A percentile compares a stretch with the other conserved stretches of the same genome.
Conservation (phyloP, 2,797 vertebrate genomes). For the Sphenopsis melanotis region DNA sequence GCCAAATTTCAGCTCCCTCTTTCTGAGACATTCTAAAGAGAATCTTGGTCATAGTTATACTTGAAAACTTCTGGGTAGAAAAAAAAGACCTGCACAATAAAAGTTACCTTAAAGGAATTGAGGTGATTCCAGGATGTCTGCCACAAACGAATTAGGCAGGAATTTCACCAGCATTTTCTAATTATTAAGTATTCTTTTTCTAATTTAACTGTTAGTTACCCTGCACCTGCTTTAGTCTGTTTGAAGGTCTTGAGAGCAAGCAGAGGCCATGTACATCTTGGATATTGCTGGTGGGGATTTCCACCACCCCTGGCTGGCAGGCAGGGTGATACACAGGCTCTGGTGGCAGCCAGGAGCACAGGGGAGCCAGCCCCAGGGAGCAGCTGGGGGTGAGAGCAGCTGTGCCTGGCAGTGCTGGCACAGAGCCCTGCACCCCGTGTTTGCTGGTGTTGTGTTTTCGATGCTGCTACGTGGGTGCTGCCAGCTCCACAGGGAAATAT, state of each 20-base stretch:
- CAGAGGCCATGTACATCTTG: neutral
- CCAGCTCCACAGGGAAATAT: neutral
- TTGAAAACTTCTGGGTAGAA: neutral
- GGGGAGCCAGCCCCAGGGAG: neutral
- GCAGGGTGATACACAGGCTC: neutral
- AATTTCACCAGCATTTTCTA: neutral
- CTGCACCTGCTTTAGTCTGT: neutral
- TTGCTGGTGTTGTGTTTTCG: neutral
- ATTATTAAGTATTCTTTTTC: neutral
- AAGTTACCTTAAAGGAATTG: neutral
- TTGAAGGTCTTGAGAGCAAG: neutral
- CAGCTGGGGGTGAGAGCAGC: rapidly evolving
- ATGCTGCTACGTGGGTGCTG: rapidly evolving
- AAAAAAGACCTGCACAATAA: neutral
- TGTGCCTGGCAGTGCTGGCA: neutral
- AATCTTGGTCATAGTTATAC: neutral
- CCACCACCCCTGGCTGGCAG: neutral
- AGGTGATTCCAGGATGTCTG: neutral
- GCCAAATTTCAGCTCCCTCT: neutral
- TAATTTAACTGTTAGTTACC: neutral
- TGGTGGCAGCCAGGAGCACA: neutral
- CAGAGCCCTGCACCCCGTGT: rapidly evolving
- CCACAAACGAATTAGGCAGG: neutral
- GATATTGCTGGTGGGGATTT: neutral
- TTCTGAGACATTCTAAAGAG: neutral